Evolutionary conservation across 2,888 invertebrate species (phyloP), one percentile per base, ranked within the genome.

Genomic region (Heliothis peltigera): DNA sequence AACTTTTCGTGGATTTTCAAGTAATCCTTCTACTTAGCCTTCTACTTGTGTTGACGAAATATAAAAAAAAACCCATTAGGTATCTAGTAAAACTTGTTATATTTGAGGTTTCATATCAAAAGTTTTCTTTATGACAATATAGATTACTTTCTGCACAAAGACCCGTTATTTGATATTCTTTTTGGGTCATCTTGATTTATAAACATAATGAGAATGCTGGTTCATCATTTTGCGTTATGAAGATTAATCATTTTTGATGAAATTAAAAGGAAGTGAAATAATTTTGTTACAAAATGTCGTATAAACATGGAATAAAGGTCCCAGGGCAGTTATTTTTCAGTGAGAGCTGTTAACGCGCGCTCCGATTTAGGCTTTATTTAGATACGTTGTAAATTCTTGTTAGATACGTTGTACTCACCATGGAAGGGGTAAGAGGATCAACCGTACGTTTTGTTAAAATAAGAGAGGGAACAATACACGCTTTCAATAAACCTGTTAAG

Each of bases 381-480:
- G 71, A 53, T 35, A 39, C 48, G 15, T 15, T 22, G 46, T 61
- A 70, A 28, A 67, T 53, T 48, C n/a, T n/a, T n/a, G n/a, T 63
- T 49, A 70, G 71, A 53, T 35, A 39, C 48, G 15, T 15, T 22
- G 46, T 61, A 70, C 35, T 35, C 21, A 21, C 8, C 2, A n/a
- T 53, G 19, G 2, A 1, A 28, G 22, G 46, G 15, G 19, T 18
- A 42, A 43, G 18, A 25, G 5, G n/a, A 62, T 43, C 42, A 39
- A 35, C 19, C 7, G 8, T 42, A 46, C 22, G 19, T 6, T 25
- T 6, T 39, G 0, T n/a, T 39, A n/a, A n/a, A 39, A 15, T 39
- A 39, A n/a, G 39, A 5, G n/a, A n/a, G 15, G 39, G 5, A n/a
- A n/a, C 12, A 35, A 15, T 5, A 35, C 15, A 15, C 15, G 15